These are phyloP conservation scores for Apis cerana DNA, from an alignment of 1,140 invertebrate species.

Conservation along the genomic window DNA sequence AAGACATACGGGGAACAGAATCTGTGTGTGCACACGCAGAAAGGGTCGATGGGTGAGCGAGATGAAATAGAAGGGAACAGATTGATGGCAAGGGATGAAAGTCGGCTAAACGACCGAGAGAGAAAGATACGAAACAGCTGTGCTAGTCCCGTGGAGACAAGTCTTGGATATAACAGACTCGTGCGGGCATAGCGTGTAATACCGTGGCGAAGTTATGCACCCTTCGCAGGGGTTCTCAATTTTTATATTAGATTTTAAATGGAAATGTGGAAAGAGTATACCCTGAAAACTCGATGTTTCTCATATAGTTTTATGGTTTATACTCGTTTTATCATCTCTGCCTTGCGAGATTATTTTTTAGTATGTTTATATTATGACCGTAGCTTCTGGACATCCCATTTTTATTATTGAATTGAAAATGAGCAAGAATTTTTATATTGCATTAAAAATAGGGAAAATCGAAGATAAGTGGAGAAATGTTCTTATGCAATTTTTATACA, in stretches of 20 bases:
- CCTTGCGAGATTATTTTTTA: background rate
- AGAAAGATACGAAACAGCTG: constrained; percentile 73
- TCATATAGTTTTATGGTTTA: background rate
- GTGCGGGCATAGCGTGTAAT: constrained; percentile 58
- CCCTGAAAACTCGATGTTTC: background rate
- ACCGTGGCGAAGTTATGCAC: constrained; percentile 61
- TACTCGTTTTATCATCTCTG: background rate
- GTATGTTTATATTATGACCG: too few relatives aligned
- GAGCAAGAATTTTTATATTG: background rate
- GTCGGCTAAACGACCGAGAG: constrained; percentile 38
- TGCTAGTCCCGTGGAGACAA: constrained; percentile 69
- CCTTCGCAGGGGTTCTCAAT: constrained; percentile 70
- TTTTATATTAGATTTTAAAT: background rate
- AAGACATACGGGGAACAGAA: background rate
- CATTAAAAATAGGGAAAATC: too few relatives aligned
- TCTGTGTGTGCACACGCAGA: constrained; percentile 29
- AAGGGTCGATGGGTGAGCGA: constrained; percentile 54
- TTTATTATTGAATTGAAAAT: background rate
- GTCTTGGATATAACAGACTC: constrained; percentile 64
- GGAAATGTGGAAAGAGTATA: background rate
- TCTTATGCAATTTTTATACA: too few relatives aligned
- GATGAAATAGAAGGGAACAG: constrained; percentile 62
- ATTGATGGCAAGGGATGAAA: constrained; percentile 62
- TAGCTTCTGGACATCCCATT: too few relatives aligned
- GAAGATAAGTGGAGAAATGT: too few relatives aligned